Evolutionary conservation across 23 tunicate species (phyloP).

Genomic region (Trididemnum clinides): DNA sequence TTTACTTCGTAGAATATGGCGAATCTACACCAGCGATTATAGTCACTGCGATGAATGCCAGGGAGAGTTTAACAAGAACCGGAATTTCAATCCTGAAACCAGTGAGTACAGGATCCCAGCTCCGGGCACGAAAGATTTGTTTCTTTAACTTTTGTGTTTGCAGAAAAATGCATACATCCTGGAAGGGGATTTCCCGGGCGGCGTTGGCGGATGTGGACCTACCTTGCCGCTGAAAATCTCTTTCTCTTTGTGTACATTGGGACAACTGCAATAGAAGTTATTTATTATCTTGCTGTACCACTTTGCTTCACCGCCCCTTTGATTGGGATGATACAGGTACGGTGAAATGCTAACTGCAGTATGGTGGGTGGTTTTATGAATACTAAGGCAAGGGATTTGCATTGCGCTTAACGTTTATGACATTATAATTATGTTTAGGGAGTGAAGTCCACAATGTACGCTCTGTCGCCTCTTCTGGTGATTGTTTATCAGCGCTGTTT

Average conservation of each 20-base stretch:
- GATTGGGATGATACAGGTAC: slow-evolving; percentile 51
- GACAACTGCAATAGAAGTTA: slow-evolving; percentile 35
- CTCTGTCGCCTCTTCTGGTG: slow-evolving; percentile 35
- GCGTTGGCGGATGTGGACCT: slow-evolving; percentile 55
- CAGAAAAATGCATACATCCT: slow-evolving; percentile 47
- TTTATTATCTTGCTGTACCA: slow-evolving; percentile 47
- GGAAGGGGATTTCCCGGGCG: slow-evolving; percentile 48
- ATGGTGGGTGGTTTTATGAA: background rate
- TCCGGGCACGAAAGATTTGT: too few species aligned
- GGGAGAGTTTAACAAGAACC: background rate
- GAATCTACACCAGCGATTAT: slow-evolving; percentile 49
- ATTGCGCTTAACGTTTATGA: too few species aligned
- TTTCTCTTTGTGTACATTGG: slow-evolving; percentile 37
- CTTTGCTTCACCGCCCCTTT: slow-evolving; percentile 47
- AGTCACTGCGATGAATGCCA: slow-evolving; percentile 6
- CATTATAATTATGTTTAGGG: too few species aligned
- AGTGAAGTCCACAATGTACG: slow-evolving; percentile 7
- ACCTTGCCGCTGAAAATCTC: slow-evolving; percentile 22
- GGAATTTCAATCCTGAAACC: background rate
- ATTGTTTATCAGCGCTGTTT: slow-evolving; percentile 22
- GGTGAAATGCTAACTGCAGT: background rate
- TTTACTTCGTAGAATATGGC: slow-evolving; percentile 56
- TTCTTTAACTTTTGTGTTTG: background rate
- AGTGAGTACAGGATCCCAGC: background rate
- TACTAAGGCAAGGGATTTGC: too few species aligned